Conservation (phyloP, 1,140 invertebrate genomes). For the Drosophila santomea region DNA sequence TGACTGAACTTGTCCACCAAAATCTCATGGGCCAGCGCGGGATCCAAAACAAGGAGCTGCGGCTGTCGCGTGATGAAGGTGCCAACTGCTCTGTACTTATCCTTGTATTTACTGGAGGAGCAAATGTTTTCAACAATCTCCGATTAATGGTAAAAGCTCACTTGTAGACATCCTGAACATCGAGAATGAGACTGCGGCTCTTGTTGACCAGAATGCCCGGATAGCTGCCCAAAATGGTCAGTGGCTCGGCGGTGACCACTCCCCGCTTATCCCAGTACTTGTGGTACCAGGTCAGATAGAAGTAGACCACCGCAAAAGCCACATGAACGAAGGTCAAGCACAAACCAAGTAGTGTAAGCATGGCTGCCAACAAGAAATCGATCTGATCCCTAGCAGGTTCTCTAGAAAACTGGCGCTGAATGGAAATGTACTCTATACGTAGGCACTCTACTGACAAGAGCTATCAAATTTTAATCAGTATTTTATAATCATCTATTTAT, state of each 20-base stretch:
- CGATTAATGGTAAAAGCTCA: conserved; percentile 10
- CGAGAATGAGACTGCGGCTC: conserved; percentile 53
- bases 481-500: conserved; percentile 4
- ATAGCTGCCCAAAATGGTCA: conserved; percentile 81
- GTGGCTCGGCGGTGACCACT: conserved; percentile 69
- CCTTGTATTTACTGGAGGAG: conserved; percentile 65
- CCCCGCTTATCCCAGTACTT: conserved; percentile 78
- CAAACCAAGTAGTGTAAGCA: conserved; percentile 36
- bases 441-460: background rate
- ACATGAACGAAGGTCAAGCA: conserved; percentile 32
- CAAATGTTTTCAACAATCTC: background rate
- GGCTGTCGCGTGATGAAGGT: conserved; percentile 84
- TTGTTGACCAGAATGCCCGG: conserved; percentile 80
- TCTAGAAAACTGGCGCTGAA: conserved; percentile 33
- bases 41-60: conserved; percentile 85
- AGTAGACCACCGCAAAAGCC: conserved; percentile 54
- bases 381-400: conserved; percentile 22
- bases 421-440: background rate
- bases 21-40: conserved; percentile 85
- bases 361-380: conserved; percentile 3
- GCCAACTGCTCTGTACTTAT: conserved; percentile 74
- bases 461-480: conserved; percentile 10
- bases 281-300: conserved; percentile 82
- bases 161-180: conserved; percentile 71
- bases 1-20: conserved; percentile 85